These are phyloP conservation scores for Noctua janthina DNA, from an alignment of 2,888 invertebrate species.

Conservation along the genomic window DNA sequence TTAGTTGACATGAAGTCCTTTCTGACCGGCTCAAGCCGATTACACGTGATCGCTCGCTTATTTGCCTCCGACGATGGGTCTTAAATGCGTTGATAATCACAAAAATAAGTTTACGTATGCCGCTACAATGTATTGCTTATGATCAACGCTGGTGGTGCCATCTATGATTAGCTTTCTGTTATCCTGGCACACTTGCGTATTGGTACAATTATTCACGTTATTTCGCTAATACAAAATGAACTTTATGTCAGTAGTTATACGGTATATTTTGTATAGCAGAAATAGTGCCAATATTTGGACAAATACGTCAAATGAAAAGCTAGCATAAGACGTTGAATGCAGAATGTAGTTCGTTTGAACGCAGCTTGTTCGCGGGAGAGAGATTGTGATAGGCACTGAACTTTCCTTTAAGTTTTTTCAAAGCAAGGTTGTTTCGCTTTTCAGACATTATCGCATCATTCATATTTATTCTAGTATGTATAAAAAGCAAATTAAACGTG, in stretches of 20 bases:
- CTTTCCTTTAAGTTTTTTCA: slow-evolving; percentile 1
- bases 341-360: slow-evolving; percentile 20
- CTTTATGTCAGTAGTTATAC: not conserved
- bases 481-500: not conserved
- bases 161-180: not conserved
- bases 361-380: slow-evolving; percentile 6
- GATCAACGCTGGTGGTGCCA: not conserved
- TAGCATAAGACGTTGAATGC: not conserved
- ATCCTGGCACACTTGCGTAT: not conserved
- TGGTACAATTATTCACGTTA: not conserved
- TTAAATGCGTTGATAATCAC: not conserved
- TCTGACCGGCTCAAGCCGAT: not conserved
- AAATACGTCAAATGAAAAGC: not conserved
- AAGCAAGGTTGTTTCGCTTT: slow-evolving; percentile 1
- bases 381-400: slow-evolving; percentile 45
- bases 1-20: not conserved
- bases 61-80: not conserved
- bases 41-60: not conserved
- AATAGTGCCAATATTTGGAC: slow-evolving; percentile 2
- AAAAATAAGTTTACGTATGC: not conserved
- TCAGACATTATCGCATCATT: not conserved
- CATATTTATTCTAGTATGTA: not conserved
- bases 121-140: slow-evolving; percentile 1
- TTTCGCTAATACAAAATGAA: not conserved
- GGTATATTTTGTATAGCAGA: not conserved